These are phyloP conservation scores for Morinoia aosen DNA, from an alignment of 2,888 invertebrate genomes.

Conservation along the genomic window DNA sequence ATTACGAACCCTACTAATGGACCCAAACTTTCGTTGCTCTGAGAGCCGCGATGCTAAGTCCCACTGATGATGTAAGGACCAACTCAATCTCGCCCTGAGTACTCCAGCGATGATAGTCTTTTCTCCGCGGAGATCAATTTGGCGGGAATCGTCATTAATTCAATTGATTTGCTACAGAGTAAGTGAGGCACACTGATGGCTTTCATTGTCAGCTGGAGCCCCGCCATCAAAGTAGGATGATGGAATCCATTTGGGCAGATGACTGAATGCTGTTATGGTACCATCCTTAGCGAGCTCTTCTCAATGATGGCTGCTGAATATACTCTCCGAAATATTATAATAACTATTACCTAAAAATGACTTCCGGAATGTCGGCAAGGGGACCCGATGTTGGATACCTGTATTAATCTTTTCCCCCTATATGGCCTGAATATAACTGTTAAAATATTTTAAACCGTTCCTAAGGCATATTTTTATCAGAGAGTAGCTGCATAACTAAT, in stretches of 20 bases:
- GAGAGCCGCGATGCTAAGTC: too few relatives aligned
- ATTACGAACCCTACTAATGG: too few relatives aligned
- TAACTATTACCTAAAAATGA: neutral
- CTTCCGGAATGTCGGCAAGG: neutral
- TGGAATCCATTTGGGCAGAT: neutral
- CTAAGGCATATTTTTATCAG: neutral
- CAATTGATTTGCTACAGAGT: neutral
- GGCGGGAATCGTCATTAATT: neutral
- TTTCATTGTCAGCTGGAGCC: neutral
- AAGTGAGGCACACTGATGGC: neutral
- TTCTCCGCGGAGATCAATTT: neutral
- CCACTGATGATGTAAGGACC: too few relatives aligned
- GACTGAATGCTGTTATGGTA: neutral
- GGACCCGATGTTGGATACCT: neutral
- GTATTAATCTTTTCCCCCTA: neutral
- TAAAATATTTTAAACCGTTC: neutral
- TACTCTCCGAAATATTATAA: neutral
- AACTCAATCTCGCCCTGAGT: too few relatives aligned
- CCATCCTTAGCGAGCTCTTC: neutral
- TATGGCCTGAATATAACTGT: neutral
- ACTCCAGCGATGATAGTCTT: too few relatives aligned
- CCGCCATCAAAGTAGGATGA: slow-evolving; percentile 4
- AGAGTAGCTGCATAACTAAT: neutral
- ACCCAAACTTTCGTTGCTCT: too few relatives aligned
- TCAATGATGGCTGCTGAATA: neutral